phyloP scores from a whole-genome alignment of 2,888 invertebrate species.

The Ephialtes manifestator region DNA sequence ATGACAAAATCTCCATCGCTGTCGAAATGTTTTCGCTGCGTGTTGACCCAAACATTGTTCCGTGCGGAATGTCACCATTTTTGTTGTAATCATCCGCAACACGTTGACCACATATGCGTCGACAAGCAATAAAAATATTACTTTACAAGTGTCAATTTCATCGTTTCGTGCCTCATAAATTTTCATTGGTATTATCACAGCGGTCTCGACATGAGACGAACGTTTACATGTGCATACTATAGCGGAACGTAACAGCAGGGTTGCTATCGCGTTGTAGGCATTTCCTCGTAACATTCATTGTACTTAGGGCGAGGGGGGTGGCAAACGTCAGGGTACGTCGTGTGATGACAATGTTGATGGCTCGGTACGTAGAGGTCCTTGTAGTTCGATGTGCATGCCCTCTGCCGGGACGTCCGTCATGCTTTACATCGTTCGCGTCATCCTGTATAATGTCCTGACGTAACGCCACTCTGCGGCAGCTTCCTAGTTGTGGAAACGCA shows the following conservation, averaged over 20 bases:
- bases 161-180: not conserved
- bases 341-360: constrained; percentile 43
- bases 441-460: constrained; percentile 43
- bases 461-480: constrained; percentile 47
- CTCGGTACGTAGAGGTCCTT: constrained; percentile 31
- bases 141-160: constrained; percentile 1
- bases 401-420: constrained; percentile 18
- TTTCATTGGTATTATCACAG: not conserved
- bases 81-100: not conserved
- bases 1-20: not conserved
- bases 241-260: constrained; percentile 15
- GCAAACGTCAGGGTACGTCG: constrained; percentile 18
- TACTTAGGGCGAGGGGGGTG: constrained; percentile 21
- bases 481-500: constrained; percentile 31
- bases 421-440: constrained; percentile 37
- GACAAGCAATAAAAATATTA: not conserved
- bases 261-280: constrained; percentile 7
- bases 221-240: not conserved
- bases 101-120: not conserved
- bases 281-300: constrained; percentile 20
- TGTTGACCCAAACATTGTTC: not conserved
- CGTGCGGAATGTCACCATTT: not conserved
- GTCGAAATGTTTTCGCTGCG: not conserved
- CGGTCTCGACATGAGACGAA: not conserved
- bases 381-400: constrained; percentile 22